phyloP scores from a whole-genome alignment of 2,113 vertebrate species.

The Gadus macrocephalus region DNA sequence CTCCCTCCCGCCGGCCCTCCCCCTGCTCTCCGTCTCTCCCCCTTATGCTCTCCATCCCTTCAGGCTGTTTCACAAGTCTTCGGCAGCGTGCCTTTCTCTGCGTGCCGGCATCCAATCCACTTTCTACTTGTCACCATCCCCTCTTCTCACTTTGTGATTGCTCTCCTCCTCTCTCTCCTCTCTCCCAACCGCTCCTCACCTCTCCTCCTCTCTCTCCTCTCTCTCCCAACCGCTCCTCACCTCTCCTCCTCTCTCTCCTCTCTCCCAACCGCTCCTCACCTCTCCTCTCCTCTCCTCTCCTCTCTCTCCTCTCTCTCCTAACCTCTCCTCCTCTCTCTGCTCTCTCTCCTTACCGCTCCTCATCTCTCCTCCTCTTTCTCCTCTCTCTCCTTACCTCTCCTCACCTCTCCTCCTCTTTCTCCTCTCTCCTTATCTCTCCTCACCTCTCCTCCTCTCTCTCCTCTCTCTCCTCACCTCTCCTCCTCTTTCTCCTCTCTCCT shows the following conservation, averaged over 20 bases:
- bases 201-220: neutral
- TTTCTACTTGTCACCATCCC: too few relatives aligned
- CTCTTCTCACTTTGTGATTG: neutral
- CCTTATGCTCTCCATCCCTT: neutral
- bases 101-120: too few relatives aligned
- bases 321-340: neutral
- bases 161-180: conserved; percentile 10
- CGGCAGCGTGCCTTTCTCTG: neutral
- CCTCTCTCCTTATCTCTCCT: neutral
- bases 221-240: neutral
- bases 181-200: too few relatives aligned
- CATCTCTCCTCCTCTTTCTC: conserved; percentile 17
- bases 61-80: neutral
- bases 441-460: neutral
- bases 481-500: neutral
- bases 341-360: conserved; percentile 10
- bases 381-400: neutral
- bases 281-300: neutral
- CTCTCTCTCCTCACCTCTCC: neutral
- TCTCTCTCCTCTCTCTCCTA: neutral
- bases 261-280: neutral
- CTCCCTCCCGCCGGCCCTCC: neutral
- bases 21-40: neutral
- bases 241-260: neutral
- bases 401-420: neutral